Percentiles rank a stretch among this genome's conserved stretches.
These are phyloP conservation scores for Nesometra sesokonis DNA, from an alignment of 35 echinoderm and acorn worm species.

Conservation along the genomic window DNA sequence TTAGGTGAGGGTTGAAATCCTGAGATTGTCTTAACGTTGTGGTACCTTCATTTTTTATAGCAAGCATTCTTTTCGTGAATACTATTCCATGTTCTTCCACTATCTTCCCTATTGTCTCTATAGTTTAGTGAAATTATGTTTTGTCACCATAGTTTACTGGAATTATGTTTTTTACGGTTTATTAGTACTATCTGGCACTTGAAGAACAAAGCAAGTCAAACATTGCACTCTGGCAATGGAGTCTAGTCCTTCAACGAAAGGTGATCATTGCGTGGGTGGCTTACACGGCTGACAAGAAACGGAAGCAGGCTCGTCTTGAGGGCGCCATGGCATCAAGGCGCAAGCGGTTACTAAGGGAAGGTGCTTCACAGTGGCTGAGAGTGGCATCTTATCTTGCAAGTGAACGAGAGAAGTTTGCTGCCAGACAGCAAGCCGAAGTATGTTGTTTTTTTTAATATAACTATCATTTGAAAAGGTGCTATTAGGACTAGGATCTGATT, in stretches of 20 bases:
- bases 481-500: neutral
- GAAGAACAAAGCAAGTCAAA: constrained; percentile 43
- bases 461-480: neutral
- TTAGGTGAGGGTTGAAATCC: too few species aligned
- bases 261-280: constrained; percentile 50
- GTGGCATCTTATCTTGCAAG: constrained; percentile 36
- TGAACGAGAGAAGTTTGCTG: constrained; percentile 37
- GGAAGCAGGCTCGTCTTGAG: constrained; percentile 57
- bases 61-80: too few species aligned
- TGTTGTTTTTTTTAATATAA: neutral
- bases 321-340: constrained; percentile 43
- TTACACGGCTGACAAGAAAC: constrained; percentile 34
- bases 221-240: constrained; percentile 88
- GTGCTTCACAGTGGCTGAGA: constrained; percentile 58
- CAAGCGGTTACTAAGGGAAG: constrained; percentile 51
- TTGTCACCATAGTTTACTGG: too few species aligned
- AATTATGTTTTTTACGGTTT: neutral
- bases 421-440: constrained; percentile 59
- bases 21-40: too few species aligned
- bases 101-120: too few species aligned
- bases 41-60: too few species aligned
- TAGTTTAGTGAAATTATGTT: too few species aligned
- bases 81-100: too few species aligned
- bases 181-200: constrained; percentile 22
- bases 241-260: constrained; percentile 62